Evolutionary conservation across 2,113 vertebrate species (phyloP).

Genomic region (Chaenocephalus aceratus): DNA sequence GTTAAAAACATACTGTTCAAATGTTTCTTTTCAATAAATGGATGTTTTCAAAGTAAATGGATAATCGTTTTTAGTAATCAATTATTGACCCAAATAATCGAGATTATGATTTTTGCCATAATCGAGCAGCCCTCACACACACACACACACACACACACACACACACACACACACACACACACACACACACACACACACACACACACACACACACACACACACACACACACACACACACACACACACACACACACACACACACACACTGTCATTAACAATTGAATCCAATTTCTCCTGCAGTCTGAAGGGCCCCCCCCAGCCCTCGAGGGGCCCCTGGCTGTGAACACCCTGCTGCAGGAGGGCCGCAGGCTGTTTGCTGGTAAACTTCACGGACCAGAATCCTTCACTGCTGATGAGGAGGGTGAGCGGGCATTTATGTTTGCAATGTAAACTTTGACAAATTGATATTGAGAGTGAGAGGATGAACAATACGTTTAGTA

Average conservation of each 20-base stretch:
- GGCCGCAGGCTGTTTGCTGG: constrained; percentile 77
- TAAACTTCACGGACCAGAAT: constrained; percentile 79
- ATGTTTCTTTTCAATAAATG: no score
- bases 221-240: not conserved
- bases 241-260: not conserved
- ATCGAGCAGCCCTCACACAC: not conserved
- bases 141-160: not conserved
- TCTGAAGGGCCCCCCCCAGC: constrained; percentile 76
- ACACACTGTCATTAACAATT: not conserved
- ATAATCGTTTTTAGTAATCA: no score
- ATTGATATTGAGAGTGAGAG: no score
- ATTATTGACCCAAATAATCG: no score
- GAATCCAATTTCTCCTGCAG: constrained; percentile 18
- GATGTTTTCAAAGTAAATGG: no score
- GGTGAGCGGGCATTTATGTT: constrained; percentile 51
- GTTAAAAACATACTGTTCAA: no score
- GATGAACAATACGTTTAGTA: no score
- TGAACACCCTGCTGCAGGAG: constrained; percentile 79
- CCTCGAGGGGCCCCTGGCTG: constrained; percentile 75
- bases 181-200: not conserved
- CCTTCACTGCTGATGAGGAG: constrained; percentile 77
- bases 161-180: not conserved
- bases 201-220: not conserved
- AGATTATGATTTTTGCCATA: no score
- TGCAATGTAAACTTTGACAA: no score